These are phyloP conservation scores for Erythrolamprus reginae DNA, from an alignment of 2,113 vertebrate genomes.

Conservation along the genomic window DNA sequence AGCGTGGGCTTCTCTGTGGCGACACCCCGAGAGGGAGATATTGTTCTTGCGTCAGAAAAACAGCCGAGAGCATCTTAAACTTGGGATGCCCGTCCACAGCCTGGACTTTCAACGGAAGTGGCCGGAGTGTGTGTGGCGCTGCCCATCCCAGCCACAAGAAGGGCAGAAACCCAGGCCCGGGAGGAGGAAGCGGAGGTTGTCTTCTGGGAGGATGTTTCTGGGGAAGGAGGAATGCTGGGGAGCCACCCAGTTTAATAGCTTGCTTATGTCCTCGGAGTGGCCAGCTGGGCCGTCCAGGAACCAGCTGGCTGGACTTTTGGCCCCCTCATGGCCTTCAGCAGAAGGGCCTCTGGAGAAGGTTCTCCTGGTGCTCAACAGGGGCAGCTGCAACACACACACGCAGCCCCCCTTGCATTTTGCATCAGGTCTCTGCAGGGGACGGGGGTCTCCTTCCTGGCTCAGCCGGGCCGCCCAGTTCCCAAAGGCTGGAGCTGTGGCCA, in stretches of 20 bases:
- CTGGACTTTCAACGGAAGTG: background rate
- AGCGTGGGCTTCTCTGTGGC: background rate
- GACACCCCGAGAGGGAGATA: background rate
- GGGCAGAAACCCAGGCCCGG: background rate
- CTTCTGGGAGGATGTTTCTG: slow-evolving; percentile 30
- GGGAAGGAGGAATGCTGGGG: background rate
- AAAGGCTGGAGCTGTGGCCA: background rate
- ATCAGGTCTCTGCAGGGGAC: background rate
- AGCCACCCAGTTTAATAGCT: slow-evolving; percentile 37
- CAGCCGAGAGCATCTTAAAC: slow-evolving; percentile 2
- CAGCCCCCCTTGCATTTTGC: too few species aligned
- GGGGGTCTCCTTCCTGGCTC: background rate
- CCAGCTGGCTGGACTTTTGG: background rate
- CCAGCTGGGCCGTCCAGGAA: background rate
- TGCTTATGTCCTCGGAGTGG: slow-evolving; percentile 21
- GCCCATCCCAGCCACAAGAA: background rate
- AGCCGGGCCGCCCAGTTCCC: background rate
- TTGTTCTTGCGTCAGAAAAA: background rate
- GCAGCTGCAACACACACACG: background rate
- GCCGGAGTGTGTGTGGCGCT: background rate
- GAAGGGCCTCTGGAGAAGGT: background rate
- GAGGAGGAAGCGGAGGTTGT: slow-evolving; percentile 10
- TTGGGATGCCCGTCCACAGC: background rate
- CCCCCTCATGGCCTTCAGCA: background rate
- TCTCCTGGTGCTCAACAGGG: background rate